Evolutionary conservation across 2,797 vertebrate genomes (phyloP).

Genomic region (Borostomias antarcticus): DNA sequence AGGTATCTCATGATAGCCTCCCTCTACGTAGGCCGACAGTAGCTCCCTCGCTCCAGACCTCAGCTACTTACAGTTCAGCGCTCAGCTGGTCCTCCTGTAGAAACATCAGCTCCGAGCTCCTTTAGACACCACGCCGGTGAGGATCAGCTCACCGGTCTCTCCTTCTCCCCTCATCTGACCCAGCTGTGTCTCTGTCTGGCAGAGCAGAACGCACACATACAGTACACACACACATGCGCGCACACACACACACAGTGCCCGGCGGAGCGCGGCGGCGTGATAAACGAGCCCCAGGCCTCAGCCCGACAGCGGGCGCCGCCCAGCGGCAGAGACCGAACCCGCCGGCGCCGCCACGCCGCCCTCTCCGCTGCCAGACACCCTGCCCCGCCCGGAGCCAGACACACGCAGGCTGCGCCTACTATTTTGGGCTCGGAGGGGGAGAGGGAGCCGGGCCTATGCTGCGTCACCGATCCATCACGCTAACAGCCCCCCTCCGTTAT

Average conservation of each 20-base stretch:
- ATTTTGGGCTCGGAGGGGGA: slow-evolving; percentile 30
- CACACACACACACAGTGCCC: too few species aligned
- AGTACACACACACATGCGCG: too few species aligned
- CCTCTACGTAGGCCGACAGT: too few species aligned
- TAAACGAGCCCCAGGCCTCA: slow-evolving; percentile 48
- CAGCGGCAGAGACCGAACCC: slow-evolving; percentile 17
- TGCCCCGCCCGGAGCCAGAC: slow-evolving; percentile 15
- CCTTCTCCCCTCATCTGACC: slow-evolving; percentile 32
- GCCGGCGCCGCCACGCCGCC: slow-evolving; percentile 21
- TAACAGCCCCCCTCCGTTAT: slow-evolving; percentile 51
- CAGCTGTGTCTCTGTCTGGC: slow-evolving; percentile 28
- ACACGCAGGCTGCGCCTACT: slow-evolving; percentile 25
- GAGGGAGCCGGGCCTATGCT: slow-evolving; percentile 10
- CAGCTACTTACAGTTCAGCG: too few species aligned
- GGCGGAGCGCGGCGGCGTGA: too few species aligned
- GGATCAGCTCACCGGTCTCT: slow-evolving; percentile 46
- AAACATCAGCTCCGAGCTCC: not conserved
- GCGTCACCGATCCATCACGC: slow-evolving; percentile 43
- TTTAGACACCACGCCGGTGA: not conserved
- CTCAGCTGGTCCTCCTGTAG: not conserved
- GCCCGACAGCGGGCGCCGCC: slow-evolving; percentile 30
- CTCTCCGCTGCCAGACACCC: slow-evolving; percentile 9
- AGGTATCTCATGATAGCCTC: too few species aligned
- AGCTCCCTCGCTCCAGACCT: too few species aligned
- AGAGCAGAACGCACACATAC: too few species aligned